Base-by-base conservation (phyloP, 2,797 vertebrate genomes). In the Malacoctenus gilli region DNA sequence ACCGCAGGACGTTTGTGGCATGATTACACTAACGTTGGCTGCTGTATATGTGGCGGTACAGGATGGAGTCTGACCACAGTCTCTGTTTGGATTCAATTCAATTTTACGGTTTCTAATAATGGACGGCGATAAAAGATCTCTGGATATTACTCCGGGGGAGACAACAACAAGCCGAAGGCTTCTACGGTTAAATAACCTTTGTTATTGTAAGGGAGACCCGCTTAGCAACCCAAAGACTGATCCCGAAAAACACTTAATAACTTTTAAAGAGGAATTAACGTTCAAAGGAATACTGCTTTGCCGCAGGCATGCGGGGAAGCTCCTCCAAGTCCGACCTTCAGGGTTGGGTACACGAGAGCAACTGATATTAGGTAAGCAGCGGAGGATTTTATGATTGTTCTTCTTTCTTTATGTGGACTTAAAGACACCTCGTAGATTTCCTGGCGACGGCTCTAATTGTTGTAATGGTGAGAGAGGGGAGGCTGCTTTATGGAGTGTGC, bases 401-500 rank as follows among this genome's bases (percentile, higher is more conserved):
- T 50, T 39, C 63, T 84, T 72, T 77, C 55, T 79, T n/a, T 57
- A 77, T 52, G 72, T 65, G 19, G 55, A 61, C 49, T 81, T 77
- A 78, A 83, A 77, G 50, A 77, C 55, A 59, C 59, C 55, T 42
- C 23, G 56, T 73, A 74, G 73, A 70, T 86, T 86, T 83, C 39
- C 32, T 50, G 36, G 30, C 28, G 72, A 67, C 43, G 5, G 12
- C 46, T 30, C 60, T 84, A 79, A 85, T 85, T 80, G 65, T 72
- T 65, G 74, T 50, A 69, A 65, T 48, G 77, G 72, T 40, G 41
- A 65, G 56, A 64, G 49, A 64, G 40, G 58, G 55, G 42, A 69
- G 50, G 63, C 66, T 68, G 77, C 67, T 81, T 87, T 69, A 82
- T 78, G 75, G 65, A 61, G 71, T 76, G 85, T 78, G 68, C 16